Conservation (phyloP, 1,140 invertebrate species). For the Achatina immaculata region DNA sequence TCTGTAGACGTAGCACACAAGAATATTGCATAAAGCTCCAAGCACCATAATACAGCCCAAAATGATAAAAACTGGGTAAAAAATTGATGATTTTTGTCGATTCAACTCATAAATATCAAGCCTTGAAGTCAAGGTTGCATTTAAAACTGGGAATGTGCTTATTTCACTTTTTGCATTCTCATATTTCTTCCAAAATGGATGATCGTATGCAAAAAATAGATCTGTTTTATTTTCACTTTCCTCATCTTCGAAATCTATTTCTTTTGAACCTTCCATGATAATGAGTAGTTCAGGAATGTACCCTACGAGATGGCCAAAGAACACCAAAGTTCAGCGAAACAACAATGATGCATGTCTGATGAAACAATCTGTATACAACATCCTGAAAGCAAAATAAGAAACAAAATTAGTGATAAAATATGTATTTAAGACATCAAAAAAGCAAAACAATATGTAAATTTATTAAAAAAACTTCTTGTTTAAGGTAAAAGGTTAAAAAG, state of each 20-base stretch:
- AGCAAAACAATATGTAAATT: too few relatives aligned
- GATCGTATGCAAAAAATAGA: background rate
- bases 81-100: slow-evolving; percentile 2
- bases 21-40: slow-evolving; percentile 19
- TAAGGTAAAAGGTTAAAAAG: too few relatives aligned
- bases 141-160: background rate
- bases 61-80: slow-evolving; percentile 26
- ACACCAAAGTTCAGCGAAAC: too few relatives aligned
- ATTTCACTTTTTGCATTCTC: background rate
- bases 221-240: background rate
- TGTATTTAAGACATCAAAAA: too few relatives aligned
- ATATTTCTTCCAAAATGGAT: background rate
- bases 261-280: background rate
- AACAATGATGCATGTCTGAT: too few relatives aligned
- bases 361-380: too few relatives aligned
- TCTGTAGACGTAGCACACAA: slow-evolving; percentile 36
- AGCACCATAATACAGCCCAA: slow-evolving; percentile 32
- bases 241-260: background rate
- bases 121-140: background rate
- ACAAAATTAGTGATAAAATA: too few relatives aligned
- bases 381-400: too few relatives aligned
- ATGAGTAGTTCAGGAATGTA: too few relatives aligned
- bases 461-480: too few relatives aligned
- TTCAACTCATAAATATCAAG: slow-evolving; percentile 23
- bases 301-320: too few relatives aligned